Evolutionary conservation across 2,888 invertebrate genomes (phyloP), one percentile per base, ranked within the genome.

Genomic region (Macropis europaea): DNA sequence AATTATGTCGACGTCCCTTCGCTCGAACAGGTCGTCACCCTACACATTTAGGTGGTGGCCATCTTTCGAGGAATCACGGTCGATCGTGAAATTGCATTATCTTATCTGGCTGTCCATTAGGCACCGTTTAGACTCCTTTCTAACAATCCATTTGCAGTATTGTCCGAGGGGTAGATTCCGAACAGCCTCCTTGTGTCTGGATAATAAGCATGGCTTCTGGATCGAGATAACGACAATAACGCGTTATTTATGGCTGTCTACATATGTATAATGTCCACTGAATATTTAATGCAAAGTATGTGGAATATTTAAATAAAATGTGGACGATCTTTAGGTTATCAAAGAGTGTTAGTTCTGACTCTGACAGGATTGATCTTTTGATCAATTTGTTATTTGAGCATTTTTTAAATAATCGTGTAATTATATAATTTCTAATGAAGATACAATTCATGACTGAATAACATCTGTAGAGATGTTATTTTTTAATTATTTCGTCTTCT

Each of bases 31-130:
- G 11, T 43, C 40, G 38, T 43, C 71, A 45, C 22, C 47, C 59
- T n/a, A n/a, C 30, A 17, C 9, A 40, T 47, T 62, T 54, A 56
- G 45, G 40, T 38, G 32, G 56, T 32, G 40, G 36, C 42, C 50
- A 43, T 66, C 42, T 45, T 28, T 43, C 40, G 24, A 19, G 13
- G 50, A 67, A 77, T 74, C 77, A 73, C 56, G 19, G 30, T 48
- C 48, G 42, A 73, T 68, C 57, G 56, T 34, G 42, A 13, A 67
- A 64, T 38, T 60, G 56, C 26, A 57, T 81, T 82, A 81, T 82
- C 80, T 83, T 83, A 84, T 84, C 84, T 76, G 52, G 42, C 36
- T n/a, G 48, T 17, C 62, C 77, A 79, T 82, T 82, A 68, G 42
- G 13, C 53, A 32, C 26, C 67, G 34, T 63, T 70, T 62, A 54